phyloP scores from a whole-genome alignment of 2,797 vertebrate species.

The Tadarida brasiliensis region DNA sequence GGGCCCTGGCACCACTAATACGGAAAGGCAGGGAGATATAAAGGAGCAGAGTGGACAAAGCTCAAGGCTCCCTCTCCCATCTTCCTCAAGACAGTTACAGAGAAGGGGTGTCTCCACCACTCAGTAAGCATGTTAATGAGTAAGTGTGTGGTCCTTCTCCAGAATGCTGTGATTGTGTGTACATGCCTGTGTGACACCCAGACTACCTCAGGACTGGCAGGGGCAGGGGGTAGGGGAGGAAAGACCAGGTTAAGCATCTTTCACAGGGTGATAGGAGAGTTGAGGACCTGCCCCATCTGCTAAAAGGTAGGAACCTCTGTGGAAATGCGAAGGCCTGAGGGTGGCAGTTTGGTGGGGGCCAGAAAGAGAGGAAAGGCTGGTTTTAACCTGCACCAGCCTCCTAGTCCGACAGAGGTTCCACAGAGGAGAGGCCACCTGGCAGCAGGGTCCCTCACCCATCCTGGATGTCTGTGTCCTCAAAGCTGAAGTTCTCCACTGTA shows the following conservation, averaged over 20 bases:
- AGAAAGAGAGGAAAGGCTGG: background rate
- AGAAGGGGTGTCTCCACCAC: background rate
- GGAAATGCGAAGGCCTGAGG: background rate
- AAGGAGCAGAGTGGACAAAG: background rate
- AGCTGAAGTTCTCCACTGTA: background rate
- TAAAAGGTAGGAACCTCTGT: background rate
- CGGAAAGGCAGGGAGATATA: background rate
- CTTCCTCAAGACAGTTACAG: background rate
- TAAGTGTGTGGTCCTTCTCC: background rate
- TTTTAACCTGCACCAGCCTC: background rate
- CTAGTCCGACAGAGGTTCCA: background rate
- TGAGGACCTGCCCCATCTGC: background rate
- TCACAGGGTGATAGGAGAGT: background rate
- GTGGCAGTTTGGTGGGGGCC: background rate
- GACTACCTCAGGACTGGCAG: background rate
- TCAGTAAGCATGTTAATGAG: background rate
- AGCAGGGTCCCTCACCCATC: background rate
- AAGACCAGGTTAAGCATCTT: background rate
- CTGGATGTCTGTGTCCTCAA: background rate
- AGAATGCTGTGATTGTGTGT: background rate
- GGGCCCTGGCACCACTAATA: background rate
- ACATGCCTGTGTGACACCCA: background rate
- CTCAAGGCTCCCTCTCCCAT: background rate
- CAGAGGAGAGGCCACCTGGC: background rate
- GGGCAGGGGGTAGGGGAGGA: background rate